These are phyloP conservation scores for Melieria omissa DNA, from an alignment of 2,888 invertebrate species.

Conservation along the genomic window DNA sequence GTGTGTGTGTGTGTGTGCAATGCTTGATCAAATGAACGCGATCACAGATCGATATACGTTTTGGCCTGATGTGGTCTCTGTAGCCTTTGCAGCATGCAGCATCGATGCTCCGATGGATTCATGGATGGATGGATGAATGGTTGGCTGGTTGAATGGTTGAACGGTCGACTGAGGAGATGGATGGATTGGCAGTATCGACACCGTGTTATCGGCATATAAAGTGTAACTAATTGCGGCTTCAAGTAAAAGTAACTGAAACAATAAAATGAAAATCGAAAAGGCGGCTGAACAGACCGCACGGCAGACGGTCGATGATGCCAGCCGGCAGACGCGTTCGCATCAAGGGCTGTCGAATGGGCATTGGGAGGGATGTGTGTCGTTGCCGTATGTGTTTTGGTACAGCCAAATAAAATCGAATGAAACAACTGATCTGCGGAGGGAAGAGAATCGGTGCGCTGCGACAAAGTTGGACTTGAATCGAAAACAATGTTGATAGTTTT, in stretches of 20 bases:
- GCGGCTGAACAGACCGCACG: too few relatives aligned
- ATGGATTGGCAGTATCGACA: conserved; percentile 30
- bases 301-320: too few relatives aligned
- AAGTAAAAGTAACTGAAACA: conserved; percentile 56
- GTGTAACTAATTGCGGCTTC: conserved; percentile 65
- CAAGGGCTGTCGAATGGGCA: too few relatives aligned
- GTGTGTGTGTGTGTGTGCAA: background rate
- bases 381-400: too few relatives aligned
- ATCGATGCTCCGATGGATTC: conserved; percentile 38
- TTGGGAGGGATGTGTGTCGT: too few relatives aligned
- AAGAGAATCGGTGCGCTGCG: too few relatives aligned
- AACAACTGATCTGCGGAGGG: too few relatives aligned
- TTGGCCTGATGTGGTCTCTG: conserved; percentile 12
- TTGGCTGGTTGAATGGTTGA: background rate
- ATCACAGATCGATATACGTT: conserved; percentile 26
- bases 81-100: too few relatives aligned
- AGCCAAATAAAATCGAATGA: too few relatives aligned
- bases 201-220: conserved; percentile 55
- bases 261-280: conserved; percentile 29
- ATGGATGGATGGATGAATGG: conserved; percentile 23
- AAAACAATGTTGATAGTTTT: too few relatives aligned
- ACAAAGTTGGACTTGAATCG: too few relatives aligned
- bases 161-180: conserved; percentile 18
- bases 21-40: conserved; percentile 18
- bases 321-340: too few relatives aligned